These are phyloP conservation scores for Drosophila arizonae DNA, from an alignment of 1,140 invertebrate genomes.

Conservation along the genomic window DNA sequence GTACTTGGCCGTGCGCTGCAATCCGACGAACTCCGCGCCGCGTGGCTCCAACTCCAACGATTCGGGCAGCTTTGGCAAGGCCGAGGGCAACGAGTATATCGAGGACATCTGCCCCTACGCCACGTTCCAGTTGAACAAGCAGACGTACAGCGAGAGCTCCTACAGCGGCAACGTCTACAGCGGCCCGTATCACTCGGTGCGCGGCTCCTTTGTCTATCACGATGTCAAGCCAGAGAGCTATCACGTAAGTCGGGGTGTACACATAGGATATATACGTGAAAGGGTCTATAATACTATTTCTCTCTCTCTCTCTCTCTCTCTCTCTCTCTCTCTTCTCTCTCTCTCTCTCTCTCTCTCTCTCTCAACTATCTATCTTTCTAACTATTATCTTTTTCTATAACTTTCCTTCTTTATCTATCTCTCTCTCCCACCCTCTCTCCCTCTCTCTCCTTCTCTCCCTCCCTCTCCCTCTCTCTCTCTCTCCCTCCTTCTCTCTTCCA, in stretches of 20 bases:
- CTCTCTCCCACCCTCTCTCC: neutral
- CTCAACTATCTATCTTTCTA: no score
- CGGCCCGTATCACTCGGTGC: slow-evolving; percentile 92
- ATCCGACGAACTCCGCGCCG: slow-evolving; percentile 79
- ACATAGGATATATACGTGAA: neutral
- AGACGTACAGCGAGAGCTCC: slow-evolving; percentile 92
- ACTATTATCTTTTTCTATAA: no score
- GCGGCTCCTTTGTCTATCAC: slow-evolving; percentile 95
- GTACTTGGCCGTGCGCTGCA: slow-evolving; percentile 86
- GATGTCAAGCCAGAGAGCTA: slow-evolving; percentile 86
- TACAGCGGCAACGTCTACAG: slow-evolving; percentile 94
- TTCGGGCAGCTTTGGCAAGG: slow-evolving; percentile 84
- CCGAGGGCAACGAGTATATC: slow-evolving; percentile 89
- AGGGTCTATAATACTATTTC: neutral
- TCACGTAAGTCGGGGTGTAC: slow-evolving; percentile 83
- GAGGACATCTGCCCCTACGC: slow-evolving; percentile 96
- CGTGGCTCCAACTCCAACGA: slow-evolving; percentile 83
- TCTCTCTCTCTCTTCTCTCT: no score
- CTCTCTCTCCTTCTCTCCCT: neutral
- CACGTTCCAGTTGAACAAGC: slow-evolving; percentile 94
- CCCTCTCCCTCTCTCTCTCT: neutral
- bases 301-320: no score
- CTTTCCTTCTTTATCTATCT: neutral
- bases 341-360: no score
- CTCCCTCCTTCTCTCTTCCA: neutral